Evolutionary conservation across 2,888 invertebrate species (phyloP).

Genomic region (Hyposoter didymator): DNA sequence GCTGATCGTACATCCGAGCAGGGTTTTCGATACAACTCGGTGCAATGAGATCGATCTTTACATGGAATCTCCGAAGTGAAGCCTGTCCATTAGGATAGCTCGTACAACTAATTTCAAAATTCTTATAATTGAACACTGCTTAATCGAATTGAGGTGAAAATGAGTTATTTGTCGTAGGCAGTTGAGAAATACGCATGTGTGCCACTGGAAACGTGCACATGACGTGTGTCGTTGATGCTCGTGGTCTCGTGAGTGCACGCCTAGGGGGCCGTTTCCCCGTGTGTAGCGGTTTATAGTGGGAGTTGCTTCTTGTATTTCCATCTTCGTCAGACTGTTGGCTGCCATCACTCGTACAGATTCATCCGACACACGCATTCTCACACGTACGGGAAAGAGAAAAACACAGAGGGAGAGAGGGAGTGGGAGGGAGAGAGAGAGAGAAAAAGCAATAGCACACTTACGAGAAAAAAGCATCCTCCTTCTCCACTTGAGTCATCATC

Average conservation of each 20-base stretch:
- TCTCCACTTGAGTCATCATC: constrained; percentile 68
- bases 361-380: constrained; percentile 36
- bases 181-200: constrained; percentile 39
- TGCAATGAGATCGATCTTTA: neutral
- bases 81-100: neutral
- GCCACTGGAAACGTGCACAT: constrained; percentile 49
- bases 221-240: constrained; percentile 50
- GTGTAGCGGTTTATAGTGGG: constrained; percentile 62
- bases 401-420: neutral
- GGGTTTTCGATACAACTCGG: constrained; percentile 2
- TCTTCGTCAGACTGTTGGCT: constrained; percentile 64
- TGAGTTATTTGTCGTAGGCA: neutral
- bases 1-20: neutral
- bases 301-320: constrained; percentile 69
- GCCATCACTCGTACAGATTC: constrained; percentile 37
- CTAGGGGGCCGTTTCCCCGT: constrained; percentile 45
- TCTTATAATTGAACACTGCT: neutral
- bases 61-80: neutral
- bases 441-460: constrained; percentile 11
- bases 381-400: constrained; percentile 21
- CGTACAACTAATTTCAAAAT: neutral
- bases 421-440: neutral
- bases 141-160: neutral
- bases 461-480: constrained; percentile 46
- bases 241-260: constrained; percentile 48